Base-by-base conservation (phyloP, 2,888 invertebrate species). In the Dryococelus australis region DNA sequence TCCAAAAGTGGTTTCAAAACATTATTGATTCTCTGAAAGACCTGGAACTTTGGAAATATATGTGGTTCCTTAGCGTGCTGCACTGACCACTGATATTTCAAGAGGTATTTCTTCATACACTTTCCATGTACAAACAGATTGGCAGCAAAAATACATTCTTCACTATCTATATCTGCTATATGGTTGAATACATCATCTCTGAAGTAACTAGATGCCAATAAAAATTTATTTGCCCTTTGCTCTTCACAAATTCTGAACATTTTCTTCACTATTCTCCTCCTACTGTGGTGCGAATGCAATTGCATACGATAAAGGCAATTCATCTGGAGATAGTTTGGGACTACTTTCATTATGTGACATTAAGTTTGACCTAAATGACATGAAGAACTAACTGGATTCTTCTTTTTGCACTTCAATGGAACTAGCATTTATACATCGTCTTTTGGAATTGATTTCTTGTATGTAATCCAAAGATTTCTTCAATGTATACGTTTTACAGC, bases 221-320 rank as follows among this genome's bases (percentile, higher is more conserved):
- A 79, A 79, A 79, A 79, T 79, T 10, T 24, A 79, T 79, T 79
- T 79, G 13, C 79, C n/a, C 4, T 79, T 79, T 79, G 79, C 13
- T 79, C 20, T 79, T 79, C 79, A 79, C 79, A 79, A 79, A 8
- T 79, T 79, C 79, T 79, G 79, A 79, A 79, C 79, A 10, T 79
- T 79, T 3, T 24, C 79, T 79, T 12, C 20, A 8, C 12, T 79
- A 16, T 79, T 79, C 13, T 79, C 79, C 13, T 79, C 79, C 79
- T 20, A 26, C 79, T 5, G n/a, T 20, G n/a, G 79, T 79, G 79
- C 4, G 79, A 27, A 79, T 79, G 79, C 2, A 79, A 24, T 79
- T 12, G 4, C 79, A 79, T 24, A 8, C 9, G 27, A 79, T 24
- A 8, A 79, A 27, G n/a, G 79, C n/a, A 79, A 8, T 5, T 79